Evolutionary conservation across 2,113 vertebrate species (phyloP).

Genomic region (Amia ocellicauda): DNA sequence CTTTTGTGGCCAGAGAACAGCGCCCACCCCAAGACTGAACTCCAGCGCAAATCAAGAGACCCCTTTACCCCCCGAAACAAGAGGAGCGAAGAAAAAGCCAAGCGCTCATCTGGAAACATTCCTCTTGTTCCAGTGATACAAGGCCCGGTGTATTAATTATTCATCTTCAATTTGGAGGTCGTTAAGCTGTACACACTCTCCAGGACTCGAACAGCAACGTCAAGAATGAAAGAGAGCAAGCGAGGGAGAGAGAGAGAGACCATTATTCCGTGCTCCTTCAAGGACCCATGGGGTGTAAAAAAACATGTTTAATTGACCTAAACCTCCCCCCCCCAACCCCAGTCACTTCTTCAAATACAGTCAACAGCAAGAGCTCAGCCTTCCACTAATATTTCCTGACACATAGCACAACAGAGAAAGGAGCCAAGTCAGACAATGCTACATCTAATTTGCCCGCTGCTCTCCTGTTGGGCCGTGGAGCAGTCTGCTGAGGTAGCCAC

Average conservation of each 20-base stretch:
- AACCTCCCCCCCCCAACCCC: conserved; percentile 19
- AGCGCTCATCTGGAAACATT: neutral
- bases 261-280: conserved; percentile 42
- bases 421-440: too few species aligned
- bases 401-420: too few species aligned
- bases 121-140: neutral
- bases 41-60: too few species aligned
- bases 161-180: conserved; percentile 31
- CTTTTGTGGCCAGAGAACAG: too few species aligned
- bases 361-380: conserved; percentile 28
- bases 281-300: conserved; percentile 30
- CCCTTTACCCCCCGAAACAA: neutral
- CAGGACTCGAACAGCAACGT: too few species aligned
- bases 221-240: conserved; percentile 19
- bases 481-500: too few species aligned
- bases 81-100: too few species aligned
- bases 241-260: conserved; percentile 42
- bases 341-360: conserved; percentile 29
- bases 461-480: too few species aligned
- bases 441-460: too few species aligned
- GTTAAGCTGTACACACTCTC: neutral
- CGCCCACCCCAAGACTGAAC: too few species aligned
- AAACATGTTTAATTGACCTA: conserved; percentile 9
- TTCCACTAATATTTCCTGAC: neutral
- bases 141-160: conserved; percentile 30